Evolutionary conservation across 2,797 vertebrate species (phyloP).

Genomic region (Dipus sagitta): DNA sequence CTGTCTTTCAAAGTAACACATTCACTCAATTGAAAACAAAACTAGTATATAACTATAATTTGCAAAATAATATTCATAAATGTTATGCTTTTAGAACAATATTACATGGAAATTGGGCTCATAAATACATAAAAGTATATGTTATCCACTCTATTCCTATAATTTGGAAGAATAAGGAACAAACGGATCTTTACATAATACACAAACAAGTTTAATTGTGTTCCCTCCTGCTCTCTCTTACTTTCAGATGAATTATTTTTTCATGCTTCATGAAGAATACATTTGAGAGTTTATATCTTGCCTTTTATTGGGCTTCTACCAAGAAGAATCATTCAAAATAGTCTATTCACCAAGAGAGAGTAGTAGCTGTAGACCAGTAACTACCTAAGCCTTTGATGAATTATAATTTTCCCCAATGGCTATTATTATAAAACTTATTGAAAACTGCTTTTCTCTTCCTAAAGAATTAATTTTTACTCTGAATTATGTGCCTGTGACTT

Average conservation of each 20-base stretch:
- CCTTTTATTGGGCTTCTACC: not conserved
- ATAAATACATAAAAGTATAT: not conserved
- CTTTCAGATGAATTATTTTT: not conserved
- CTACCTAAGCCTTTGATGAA: conserved; percentile 25
- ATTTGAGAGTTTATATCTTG: not conserved
- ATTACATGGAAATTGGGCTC: not conserved
- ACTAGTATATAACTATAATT: not conserved
- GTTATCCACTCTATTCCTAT: not conserved
- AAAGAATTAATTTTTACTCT: not conserved
- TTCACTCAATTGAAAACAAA: not conserved
- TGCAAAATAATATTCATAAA: not conserved
- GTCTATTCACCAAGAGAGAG: not conserved
- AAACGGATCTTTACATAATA: not conserved
- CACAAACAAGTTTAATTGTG: not conserved
- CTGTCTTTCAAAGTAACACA: not conserved
- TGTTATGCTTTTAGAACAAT: not conserved
- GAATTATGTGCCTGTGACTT: not conserved
- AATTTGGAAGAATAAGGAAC: not conserved
- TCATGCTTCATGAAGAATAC: not conserved
- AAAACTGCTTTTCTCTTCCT: not conserved
- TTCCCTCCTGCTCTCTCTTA: not conserved
- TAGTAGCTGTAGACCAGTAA: not conserved
- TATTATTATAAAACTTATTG: not conserved
- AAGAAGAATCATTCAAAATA: not conserved
- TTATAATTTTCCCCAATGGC: not conserved